These are phyloP conservation scores for Teleogryllus oceanicus DNA, from an alignment of 2,888 invertebrate species.

Conservation along the genomic window DNA sequence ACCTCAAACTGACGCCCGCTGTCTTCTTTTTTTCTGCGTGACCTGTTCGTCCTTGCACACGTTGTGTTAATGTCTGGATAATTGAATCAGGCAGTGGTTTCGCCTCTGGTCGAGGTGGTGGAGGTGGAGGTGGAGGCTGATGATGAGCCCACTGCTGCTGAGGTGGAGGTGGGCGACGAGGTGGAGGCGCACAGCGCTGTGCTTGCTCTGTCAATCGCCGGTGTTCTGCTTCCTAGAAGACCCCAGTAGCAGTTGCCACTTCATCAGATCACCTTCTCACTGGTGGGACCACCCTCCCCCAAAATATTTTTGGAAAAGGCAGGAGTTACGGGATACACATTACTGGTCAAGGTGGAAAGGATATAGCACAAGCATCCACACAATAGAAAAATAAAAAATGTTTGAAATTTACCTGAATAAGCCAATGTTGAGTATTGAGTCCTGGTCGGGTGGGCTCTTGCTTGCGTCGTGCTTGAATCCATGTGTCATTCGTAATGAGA, in stretches of 20 bases:
- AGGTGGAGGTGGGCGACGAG: slow-evolving; percentile 33
- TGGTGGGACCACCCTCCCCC: neutral
- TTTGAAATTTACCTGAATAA: slow-evolving; percentile 63
- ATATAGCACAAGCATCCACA: neutral
- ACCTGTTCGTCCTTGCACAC: slow-evolving; percentile 53
- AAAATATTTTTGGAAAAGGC: neutral
- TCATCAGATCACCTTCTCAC: neutral
- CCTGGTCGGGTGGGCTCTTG: slow-evolving; percentile 57
- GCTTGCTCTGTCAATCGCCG: slow-evolving; percentile 68
- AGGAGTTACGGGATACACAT: neutral
- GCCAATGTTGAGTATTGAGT: slow-evolving; percentile 82
- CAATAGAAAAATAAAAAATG: too few relatives aligned
- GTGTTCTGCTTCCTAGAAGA: slow-evolving; percentile 79
- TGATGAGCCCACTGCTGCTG: slow-evolving; percentile 44
- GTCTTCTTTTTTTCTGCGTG: neutral
- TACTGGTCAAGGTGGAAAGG: neutral
- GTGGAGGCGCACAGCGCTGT: slow-evolving; percentile 45
- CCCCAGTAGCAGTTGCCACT: neutral
- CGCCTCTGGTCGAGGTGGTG: slow-evolving; percentile 47
- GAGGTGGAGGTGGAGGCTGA: slow-evolving; percentile 41
- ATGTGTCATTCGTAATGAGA: slow-evolving; percentile 66
- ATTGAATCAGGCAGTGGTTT: slow-evolving; percentile 69
- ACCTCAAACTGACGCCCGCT: neutral
- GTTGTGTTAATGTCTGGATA: slow-evolving; percentile 65
- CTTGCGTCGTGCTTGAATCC: slow-evolving; percentile 65